These are phyloP conservation scores for Labroides dimidiatus DNA, from an alignment of 2,797 vertebrate genomes.

Conservation along the genomic window DNA sequence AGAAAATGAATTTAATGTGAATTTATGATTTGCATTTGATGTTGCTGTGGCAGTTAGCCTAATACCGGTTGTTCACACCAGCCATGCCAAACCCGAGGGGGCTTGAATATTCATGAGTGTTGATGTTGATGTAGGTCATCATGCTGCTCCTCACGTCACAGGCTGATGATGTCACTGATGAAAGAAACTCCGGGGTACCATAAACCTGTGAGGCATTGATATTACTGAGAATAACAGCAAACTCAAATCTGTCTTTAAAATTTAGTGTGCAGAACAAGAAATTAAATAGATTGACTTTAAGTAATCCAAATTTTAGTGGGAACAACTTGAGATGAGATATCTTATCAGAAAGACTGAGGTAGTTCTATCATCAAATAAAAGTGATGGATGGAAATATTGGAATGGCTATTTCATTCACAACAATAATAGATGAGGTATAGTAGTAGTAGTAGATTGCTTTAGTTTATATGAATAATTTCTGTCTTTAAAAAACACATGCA, in stretches of 20 bases:
- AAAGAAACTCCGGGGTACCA: constrained; percentile 39
- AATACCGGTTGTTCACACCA: constrained; percentile 54
- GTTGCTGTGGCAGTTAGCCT: constrained; percentile 60
- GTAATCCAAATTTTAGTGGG: no score
- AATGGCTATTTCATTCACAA: no score
- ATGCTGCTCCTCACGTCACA: constrained; percentile 37
- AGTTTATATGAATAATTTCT: no score
- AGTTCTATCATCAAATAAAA: no score
- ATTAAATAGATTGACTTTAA: no score
- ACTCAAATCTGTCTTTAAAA: constrained; percentile 3
- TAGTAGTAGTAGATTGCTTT: no score
- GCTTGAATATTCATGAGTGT: constrained; percentile 59
- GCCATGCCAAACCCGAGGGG: constrained; percentile 49
- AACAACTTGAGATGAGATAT: no score
- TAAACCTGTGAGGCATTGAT: constrained; percentile 39
- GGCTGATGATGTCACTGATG: constrained; percentile 35
- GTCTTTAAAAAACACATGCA: no score
- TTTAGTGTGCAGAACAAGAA: no score
- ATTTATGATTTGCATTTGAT: constrained; percentile 65
- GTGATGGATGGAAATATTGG: no score
- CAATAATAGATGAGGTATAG: no score
- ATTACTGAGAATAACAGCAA: constrained; percentile 39
- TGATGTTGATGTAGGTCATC: constrained; percentile 57
- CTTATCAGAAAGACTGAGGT: no score
- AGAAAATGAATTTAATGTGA: constrained; percentile 54